Conservation (phyloP, 1,140 invertebrate species). For the Acromyrmex heyeri region DNA sequence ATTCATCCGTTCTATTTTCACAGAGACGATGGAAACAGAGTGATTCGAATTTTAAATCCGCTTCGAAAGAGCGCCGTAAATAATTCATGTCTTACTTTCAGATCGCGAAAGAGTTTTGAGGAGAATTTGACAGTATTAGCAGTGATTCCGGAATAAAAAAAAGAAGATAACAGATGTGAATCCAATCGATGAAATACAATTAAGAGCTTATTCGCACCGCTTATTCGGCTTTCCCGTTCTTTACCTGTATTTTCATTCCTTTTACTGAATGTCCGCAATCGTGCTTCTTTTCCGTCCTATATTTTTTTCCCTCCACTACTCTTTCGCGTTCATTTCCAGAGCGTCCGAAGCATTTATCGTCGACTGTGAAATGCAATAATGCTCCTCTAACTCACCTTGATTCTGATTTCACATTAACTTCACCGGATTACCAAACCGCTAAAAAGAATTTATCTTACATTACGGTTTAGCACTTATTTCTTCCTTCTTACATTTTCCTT, state of each 20-base stretch:
- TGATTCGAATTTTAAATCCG: slow-evolving; percentile 39
- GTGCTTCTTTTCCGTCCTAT: background rate
- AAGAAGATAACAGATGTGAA: slow-evolving; percentile 1
- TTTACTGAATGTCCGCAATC: slow-evolving; percentile 18
- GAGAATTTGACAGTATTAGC: slow-evolving; percentile 8
- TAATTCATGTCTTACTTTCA: slow-evolving; percentile 53
- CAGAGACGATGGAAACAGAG: background rate
- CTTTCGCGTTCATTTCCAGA: background rate
- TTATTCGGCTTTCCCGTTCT: background rate
- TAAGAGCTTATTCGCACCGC: slow-evolving; percentile 8
- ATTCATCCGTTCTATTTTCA: background rate
- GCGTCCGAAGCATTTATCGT: background rate
- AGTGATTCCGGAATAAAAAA: slow-evolving; percentile 26
- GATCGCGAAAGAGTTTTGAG: background rate
- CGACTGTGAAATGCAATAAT: slow-evolving; percentile 9
- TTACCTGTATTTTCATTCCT: slow-evolving; percentile 24
- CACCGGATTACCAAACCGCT: slow-evolving; percentile 1
- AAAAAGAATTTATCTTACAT: slow-evolving; percentile 39
- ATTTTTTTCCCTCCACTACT: background rate
- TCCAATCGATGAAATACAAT: slow-evolving; percentile 42
- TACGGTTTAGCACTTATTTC: slow-evolving; percentile 16
- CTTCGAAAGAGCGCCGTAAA: slow-evolving; percentile 13
- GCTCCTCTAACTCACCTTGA: background rate
- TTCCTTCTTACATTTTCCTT: background rate
- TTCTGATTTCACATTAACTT: slow-evolving; percentile 28